Evolutionary conservation across 2,797 vertebrate genomes (phyloP), one percentile per base, ranked within the genome.

Genomic region (Mustela erminea): DNA sequence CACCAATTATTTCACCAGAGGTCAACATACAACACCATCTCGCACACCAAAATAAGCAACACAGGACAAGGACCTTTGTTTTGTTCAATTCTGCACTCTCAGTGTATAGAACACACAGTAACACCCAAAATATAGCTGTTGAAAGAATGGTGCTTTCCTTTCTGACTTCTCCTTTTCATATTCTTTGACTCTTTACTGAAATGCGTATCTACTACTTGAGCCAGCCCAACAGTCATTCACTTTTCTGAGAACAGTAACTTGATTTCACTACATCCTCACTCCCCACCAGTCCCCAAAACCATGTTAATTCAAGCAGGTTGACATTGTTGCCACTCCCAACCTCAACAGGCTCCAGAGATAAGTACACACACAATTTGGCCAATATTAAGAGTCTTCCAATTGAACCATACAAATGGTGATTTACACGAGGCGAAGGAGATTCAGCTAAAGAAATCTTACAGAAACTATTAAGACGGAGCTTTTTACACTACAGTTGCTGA

Each of bases 401-500:
- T 90, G 52, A 92, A 29, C 3, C 23, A 43, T 14, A 83, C 41
- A 15, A 52, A 23, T 70, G 27, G 21, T 70, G 27, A 83, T 38
- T 68, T 75, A 49, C 6, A 54, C 9, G 4, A 75, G 23, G 2
- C 32, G 7, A 84, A 77, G 46, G 8, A 75, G 68, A 81, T 2
- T 83, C 35, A 58, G 20, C 1, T 81, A 29, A 54, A 93, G 70
- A 72, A 88, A 13, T 90, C 74, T 60, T 52, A 78, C 3, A 72
- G 32, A 29, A 95, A 60, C 21, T 95, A 46, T 35, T 93, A 83
- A 86, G 38, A 62, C 77, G 95, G 29, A 82, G 35, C 11, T 90
- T 64, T 80, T 92, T 49, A 82, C 2, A 93, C 18, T 49, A 27
- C 92, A 72, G 43, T 46, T 49, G n/a, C 7, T 18, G 0, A 77